Evolutionary conservation across 2,888 invertebrate species (phyloP), one percentile per base, ranked within the genome.

Genomic region (Phyllotreta striolata): DNA sequence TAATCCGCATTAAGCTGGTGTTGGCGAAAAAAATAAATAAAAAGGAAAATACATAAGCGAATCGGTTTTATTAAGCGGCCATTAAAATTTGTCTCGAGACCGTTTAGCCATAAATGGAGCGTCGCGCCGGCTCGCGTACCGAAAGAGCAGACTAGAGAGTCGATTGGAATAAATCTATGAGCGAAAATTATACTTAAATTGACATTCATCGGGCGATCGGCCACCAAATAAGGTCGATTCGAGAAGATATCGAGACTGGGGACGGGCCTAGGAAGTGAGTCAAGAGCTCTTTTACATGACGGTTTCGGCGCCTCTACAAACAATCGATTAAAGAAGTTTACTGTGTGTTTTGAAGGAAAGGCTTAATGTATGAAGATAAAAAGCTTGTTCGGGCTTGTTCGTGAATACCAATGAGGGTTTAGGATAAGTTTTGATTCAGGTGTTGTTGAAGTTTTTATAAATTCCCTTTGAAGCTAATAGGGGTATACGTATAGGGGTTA

Each of bases 151-250:
- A 9, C 41, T 10, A 4, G 43, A 43, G 43, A 43, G 43, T 49
- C 9, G n/a, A 14, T 47, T 49, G 9, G n/a, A 6, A 40, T 54
- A 54, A 54, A 40, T 54, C 54, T 40, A 24, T 24, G 24, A 54
- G 54, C 40, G 14, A 54, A 54, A 54, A 40, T 54, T 54, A 37
- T 54, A 3, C 1, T 54, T 54, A 54, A 54, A 54, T 54, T 54
- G 54, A 54, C 41, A 13, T 13, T 54, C 38, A 12, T 39, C 40
- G 54, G 41, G 24, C 24, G 40, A 13, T 14, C 14, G 41, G 14
- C 54, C 14, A 39, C 54, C 54, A 54, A 54, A 54, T 54, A 54
- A 40, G 54, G 54, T 13, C 44, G 44, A 44, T 13, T 44, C 44
- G 44, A 44, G 12, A 6, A 7, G 10, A 8, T 24, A 14, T 12